Evolutionary conservation across 2,888 invertebrate genomes (phyloP).

Genomic region (Ctenicera cuprea): DNA sequence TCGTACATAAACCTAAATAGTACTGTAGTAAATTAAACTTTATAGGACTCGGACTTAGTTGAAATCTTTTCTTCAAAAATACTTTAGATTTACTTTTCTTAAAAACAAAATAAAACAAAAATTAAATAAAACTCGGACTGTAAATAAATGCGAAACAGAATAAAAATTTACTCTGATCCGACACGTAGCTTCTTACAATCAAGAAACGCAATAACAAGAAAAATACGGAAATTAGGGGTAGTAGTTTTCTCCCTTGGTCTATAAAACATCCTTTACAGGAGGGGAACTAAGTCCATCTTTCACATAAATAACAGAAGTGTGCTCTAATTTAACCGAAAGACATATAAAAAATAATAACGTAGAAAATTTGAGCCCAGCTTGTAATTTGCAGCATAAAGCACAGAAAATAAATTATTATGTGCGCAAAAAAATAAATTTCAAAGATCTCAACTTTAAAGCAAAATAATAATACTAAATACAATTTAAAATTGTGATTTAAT

Average conservation of each 20-base stretch:
- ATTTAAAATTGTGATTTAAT: too few relatives aligned
- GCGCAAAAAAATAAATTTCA: too few relatives aligned
- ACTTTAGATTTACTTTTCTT: constrained; percentile 4
- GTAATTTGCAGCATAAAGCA: background rate
- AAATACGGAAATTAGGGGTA: constrained; percentile 32
- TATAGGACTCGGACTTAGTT: background rate
- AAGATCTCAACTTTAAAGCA: too few relatives aligned
- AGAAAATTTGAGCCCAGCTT: background rate
- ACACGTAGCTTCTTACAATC: background rate
- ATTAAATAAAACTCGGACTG: background rate
- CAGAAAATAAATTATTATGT: background rate
- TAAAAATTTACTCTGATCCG: background rate
- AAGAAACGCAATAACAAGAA: constrained; percentile 21
- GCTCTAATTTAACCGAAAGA: constrained; percentile 26
- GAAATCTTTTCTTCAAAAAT: constrained; percentile 6
- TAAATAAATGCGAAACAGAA: background rate
- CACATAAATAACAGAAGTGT: constrained; percentile 31
- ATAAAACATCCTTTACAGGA: constrained; percentile 20
- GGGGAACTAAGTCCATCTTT: constrained; percentile 27
- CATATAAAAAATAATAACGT: constrained; percentile 11
- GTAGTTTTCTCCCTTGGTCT: constrained; percentile 25
- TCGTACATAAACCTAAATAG: constrained; percentile 12
- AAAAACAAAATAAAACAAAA: background rate
- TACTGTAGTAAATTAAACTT: constrained; percentile 24
- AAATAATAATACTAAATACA: too few relatives aligned